Percentiles rank a stretch among this genome's conserved stretches.
These are phyloP conservation scores for Holothuria scabra DNA, from an alignment of 53 echinoderm and acorn worm species.

Conservation along the genomic window DNA sequence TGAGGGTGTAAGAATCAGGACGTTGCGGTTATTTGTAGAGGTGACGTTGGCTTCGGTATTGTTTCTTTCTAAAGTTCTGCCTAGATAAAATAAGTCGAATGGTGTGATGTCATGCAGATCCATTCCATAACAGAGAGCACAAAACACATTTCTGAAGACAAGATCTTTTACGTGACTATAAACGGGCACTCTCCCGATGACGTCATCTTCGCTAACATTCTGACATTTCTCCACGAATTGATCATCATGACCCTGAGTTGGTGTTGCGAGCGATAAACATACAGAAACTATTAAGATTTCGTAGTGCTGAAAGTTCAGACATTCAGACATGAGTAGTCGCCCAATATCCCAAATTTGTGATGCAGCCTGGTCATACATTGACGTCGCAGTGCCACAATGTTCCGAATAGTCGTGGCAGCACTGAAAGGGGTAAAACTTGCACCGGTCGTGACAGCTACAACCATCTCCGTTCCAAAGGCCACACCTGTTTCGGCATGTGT, in stretches of 20 bases:
- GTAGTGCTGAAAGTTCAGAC: too few species aligned
- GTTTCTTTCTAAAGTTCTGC: too few species aligned
- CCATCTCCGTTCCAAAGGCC: not conserved
- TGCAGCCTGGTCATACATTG: too few species aligned
- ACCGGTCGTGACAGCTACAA: not conserved
- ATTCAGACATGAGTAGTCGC: too few species aligned
- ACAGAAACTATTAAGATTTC: too few species aligned
- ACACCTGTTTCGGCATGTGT: not conserved
- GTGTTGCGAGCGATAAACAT: not conserved
- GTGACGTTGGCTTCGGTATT: too few species aligned
- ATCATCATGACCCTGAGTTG: not conserved
- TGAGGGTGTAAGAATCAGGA: too few species aligned
- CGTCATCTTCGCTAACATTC: not conserved
- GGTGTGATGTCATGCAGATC: not conserved
- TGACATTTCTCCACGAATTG: too few species aligned
- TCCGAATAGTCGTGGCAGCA: slow-evolving; percentile 1
- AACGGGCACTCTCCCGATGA: not conserved
- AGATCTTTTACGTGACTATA: not conserved
- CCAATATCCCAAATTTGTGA: too few species aligned
- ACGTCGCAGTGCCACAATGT: not conserved
- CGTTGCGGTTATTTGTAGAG: too few species aligned
- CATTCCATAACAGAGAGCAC: not conserved
- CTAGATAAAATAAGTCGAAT: not conserved
- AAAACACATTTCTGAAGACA: not conserved
- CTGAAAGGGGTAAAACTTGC: not conserved